A percentile compares a stretch with the other conserved stretches of the same genome.
Evolutionary conservation across 2,113 vertebrate species (phyloP).

Genomic region (Oryzias curvinotus): DNA sequence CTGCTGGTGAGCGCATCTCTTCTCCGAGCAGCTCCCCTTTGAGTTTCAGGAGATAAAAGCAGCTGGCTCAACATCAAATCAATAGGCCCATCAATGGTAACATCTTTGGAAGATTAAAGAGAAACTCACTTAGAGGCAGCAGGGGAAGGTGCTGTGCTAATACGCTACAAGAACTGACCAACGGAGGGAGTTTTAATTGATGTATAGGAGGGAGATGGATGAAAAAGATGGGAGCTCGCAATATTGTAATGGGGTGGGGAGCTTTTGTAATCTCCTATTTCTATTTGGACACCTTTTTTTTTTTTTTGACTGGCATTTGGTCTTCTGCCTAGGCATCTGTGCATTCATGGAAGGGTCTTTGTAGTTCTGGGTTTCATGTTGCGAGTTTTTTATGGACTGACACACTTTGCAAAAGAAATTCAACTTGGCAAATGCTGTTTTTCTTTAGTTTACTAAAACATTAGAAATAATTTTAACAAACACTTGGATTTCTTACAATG

Average conservation of each 20-base stretch:
- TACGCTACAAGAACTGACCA: constrained; percentile 53
- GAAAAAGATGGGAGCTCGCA: constrained; percentile 47
- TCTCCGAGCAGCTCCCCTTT: constrained; percentile 53
- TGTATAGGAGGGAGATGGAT: constrained; percentile 48
- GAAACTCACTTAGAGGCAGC: constrained; percentile 48
- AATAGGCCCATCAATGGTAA: constrained; percentile 78
- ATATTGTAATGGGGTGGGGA: constrained; percentile 42
- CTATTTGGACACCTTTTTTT: constrained; percentile 15
- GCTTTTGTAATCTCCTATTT: constrained; percentile 28
- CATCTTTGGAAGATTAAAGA: constrained; percentile 82
- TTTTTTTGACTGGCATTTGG: not conserved
- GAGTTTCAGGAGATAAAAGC: constrained; percentile 78
- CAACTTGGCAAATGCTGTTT: no score
- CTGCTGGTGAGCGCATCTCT: constrained; percentile 35
- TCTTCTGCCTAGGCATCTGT: not conserved
- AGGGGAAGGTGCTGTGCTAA: constrained; percentile 54
- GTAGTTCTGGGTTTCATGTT: constrained; percentile 12
- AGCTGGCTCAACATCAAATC: constrained; percentile 76
- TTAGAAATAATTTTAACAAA: no score
- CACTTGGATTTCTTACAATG: no score
- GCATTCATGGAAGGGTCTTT: constrained; percentile 15
- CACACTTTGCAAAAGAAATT: no score
- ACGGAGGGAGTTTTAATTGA: constrained; percentile 72
- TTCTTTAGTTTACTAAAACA: no score
- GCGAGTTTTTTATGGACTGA: no score